Evolutionary conservation across 2,888 invertebrate species (phyloP).

Genomic region (Aquatica leii): DNA sequence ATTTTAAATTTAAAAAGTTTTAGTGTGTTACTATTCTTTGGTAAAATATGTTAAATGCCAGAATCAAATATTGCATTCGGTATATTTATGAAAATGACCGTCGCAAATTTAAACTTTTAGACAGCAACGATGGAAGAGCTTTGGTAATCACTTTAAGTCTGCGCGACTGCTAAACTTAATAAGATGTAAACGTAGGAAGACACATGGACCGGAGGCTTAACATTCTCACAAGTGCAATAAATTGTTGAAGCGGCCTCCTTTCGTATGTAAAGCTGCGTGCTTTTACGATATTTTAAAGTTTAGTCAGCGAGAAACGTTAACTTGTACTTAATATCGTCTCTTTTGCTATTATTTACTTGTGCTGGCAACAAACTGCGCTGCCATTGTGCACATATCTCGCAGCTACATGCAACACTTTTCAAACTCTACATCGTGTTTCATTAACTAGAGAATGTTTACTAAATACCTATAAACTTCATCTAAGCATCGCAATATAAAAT

Average conservation of each 20-base stretch:
- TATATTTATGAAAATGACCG: conserved; percentile 3
- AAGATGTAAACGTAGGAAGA: conserved; percentile 52
- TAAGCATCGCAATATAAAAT: too few relatives aligned
- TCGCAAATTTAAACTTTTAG: conserved; percentile 2
- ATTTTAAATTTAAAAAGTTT: too few relatives aligned
- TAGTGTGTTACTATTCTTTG: too few relatives aligned
- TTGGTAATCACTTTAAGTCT: conserved; percentile 24
- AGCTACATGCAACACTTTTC: conserved; percentile 20
- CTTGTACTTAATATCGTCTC: conserved; percentile 12
- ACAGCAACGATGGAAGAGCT: not conserved
- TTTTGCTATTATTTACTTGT: conserved; percentile 12
- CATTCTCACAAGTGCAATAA: conserved; percentile 50
- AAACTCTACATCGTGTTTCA: conserved; percentile 4
- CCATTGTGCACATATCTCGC: conserved; percentile 24
- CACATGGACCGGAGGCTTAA: conserved; percentile 47
- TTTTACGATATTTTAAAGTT: conserved; percentile 49
- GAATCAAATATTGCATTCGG: conserved; percentile 5
- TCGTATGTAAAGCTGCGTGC: conserved; percentile 54
- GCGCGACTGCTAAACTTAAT: conserved; percentile 43
- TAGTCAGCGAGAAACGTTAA: conserved; percentile 36
- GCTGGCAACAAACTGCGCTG: not conserved
- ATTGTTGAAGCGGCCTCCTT: conserved; percentile 51
- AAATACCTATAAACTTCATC: too few relatives aligned
- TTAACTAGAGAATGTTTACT: conserved; percentile 26
- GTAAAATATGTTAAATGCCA: too few relatives aligned